Percentiles rank a stretch among this genome's conserved stretches.
These are phyloP conservation scores for Cantharis lateralis DNA, from an alignment of 2,888 invertebrate genomes.

Conservation along the genomic window DNA sequence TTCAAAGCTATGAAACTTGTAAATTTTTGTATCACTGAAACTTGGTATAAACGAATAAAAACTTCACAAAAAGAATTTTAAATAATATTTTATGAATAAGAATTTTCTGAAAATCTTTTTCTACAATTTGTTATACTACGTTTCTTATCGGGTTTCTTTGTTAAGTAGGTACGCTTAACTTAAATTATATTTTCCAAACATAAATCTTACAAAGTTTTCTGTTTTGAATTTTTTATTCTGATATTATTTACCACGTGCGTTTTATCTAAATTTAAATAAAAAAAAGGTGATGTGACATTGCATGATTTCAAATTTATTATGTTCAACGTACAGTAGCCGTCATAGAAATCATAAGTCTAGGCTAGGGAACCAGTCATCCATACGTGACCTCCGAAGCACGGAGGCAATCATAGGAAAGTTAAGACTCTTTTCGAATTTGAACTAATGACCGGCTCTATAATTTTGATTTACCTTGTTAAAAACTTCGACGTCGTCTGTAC, in stretches of 20 bases:
- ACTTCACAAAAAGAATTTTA: background rate
- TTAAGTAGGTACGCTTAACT: background rate
- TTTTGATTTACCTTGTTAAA: constrained; percentile 61
- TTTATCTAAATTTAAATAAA: too few relatives aligned
- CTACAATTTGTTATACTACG: background rate
- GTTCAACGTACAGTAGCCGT: too few relatives aligned
- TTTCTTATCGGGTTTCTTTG: background rate
- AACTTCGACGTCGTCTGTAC: constrained; percentile 60
- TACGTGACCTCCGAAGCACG: too few relatives aligned
- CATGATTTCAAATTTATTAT: too few relatives aligned
- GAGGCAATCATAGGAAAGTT: too few relatives aligned
- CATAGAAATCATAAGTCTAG: too few relatives aligned
- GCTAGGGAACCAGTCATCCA: too few relatives aligned
- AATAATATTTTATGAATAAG: background rate
- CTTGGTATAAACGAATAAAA: background rate
- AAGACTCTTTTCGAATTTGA: too few relatives aligned
- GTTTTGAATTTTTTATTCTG: background rate
- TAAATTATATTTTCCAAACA: background rate
- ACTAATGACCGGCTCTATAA: too few relatives aligned
- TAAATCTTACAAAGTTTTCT: background rate
- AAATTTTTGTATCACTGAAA: background rate
- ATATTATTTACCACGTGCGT: too few relatives aligned
- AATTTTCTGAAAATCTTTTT: background rate
- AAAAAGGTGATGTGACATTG: too few relatives aligned
- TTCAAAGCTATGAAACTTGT: background rate